Evolutionary conservation across 1,140 invertebrate genomes (phyloP).

Genomic region (Rhysida immarginata): DNA sequence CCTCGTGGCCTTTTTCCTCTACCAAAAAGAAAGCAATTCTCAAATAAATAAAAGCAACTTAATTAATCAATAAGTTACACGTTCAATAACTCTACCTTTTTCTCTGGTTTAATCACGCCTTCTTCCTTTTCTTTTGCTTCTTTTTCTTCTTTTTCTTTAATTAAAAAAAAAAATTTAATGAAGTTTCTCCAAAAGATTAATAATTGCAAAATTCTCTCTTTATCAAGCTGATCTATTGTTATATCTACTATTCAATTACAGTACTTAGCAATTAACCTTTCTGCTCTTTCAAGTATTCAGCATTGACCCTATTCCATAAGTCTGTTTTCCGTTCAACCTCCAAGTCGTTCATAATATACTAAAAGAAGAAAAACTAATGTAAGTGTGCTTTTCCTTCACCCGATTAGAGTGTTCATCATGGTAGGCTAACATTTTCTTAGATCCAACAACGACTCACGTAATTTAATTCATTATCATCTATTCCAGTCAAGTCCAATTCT

Average conservation of each 20-base stretch:
- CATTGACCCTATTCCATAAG: slow-evolving; percentile 72
- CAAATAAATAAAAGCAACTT: no score
- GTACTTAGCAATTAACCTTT: slow-evolving; percentile 42
- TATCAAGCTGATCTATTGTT: not conserved
- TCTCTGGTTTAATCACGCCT: slow-evolving; percentile 28
- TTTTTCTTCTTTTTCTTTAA: slow-evolving; percentile 63
- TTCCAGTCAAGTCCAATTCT: slow-evolving; percentile 58
- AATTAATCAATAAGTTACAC: no score
- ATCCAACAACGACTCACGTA: no score
- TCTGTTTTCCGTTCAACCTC: slow-evolving; percentile 61
- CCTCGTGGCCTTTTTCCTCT: slow-evolving; percentile 33
- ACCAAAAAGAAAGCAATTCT: slow-evolving; percentile 1
- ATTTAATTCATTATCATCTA: slow-evolving; percentile 78
- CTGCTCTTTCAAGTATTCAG: slow-evolving; percentile 61
- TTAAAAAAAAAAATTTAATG: not conserved
- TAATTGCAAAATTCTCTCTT: not conserved
- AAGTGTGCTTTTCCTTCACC: no score
- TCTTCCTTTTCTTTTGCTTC: slow-evolving; percentile 55
- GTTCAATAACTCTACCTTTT: slow-evolving; percentile 22
- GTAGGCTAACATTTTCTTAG: no score
- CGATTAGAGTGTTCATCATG: no score
- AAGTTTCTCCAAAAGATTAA: not conserved
- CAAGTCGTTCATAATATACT: slow-evolving; percentile 64
- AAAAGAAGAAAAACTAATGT: slow-evolving; percentile 10
- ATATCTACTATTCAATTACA: not conserved